Evolutionary conservation across 2,888 invertebrate species (phyloP), one percentile per base, ranked within the genome.

Genomic region (Aleiodes alternator): DNA sequence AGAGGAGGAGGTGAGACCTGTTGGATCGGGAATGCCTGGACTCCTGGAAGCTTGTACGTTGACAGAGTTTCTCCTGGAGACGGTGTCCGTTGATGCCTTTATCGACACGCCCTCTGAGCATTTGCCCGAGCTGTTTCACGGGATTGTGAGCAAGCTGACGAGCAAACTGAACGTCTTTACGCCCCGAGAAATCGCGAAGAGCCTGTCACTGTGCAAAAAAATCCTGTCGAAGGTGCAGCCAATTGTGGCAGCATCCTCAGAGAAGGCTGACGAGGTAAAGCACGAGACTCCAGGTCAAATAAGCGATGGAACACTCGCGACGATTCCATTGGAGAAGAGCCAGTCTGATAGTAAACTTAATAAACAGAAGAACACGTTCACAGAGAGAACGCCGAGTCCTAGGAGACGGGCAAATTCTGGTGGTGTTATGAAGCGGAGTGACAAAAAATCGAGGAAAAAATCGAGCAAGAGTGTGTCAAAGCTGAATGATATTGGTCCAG

Each of bases 81-180:
- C 94, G 48, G 94, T 96, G 70, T 94, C 94, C 0, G 90, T 94
- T 82, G 96, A 96, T 88, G 94, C 94, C 68, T 95, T 94, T 82
- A 92, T 93, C 68, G 95, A 95, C 86, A 95, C 94, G 29, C 94
- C 95, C 7, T 93, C 94, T 8, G 94, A 95, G 81, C 95, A 95
- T 86, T 90, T 96, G 73, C 96, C 96, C n/a, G 93, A 93, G 82
- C 92, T 96, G 73, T 93, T 96, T 83, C 90, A 93, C 76, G 92
- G 93, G 81, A 92, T 95, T 59, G 92, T 93, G 23, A 91, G 90
- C 69, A 91, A 93, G 76, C 88, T 95, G 55, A 92, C 92, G 2
- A 86, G 90, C 3, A 92, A 93, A 84, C 91, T 94, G 76, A 88
- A 90, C 53, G 82, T 88, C 14, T 87, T 94, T 8, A 90, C 91